These are phyloP conservation scores for Valencia hispanica DNA, from an alignment of 2,797 vertebrate species.

Conservation along the genomic window DNA sequence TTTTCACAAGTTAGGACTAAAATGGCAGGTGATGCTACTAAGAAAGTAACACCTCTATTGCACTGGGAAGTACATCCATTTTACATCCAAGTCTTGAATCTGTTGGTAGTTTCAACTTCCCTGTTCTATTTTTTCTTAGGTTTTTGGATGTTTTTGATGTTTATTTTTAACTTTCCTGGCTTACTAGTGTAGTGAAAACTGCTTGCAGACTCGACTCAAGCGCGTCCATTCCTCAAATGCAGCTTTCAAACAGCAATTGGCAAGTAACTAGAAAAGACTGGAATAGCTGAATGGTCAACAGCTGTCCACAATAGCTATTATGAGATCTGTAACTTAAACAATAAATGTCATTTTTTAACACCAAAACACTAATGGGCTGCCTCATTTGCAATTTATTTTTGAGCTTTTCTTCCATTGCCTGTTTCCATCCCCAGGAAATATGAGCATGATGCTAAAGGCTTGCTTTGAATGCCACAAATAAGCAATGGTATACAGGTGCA, in stretches of 20 bases:
- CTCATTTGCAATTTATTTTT: neutral
- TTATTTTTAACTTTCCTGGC: neutral
- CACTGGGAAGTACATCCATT: neutral
- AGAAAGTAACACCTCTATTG: conserved; percentile 8
- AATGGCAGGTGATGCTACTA: neutral
- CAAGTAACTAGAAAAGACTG: neutral
- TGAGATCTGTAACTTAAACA: neutral
- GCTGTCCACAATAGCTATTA: neutral
- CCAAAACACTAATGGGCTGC: neutral
- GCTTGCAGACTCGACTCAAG: neutral
- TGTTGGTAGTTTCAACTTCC: neutral
- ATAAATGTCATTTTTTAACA: neutral
- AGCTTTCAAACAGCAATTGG: neutral
- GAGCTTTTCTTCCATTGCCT: neutral
- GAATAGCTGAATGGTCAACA: neutral
- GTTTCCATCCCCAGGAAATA: too few relatives aligned
- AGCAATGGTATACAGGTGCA: too few relatives aligned
- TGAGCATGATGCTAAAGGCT: too few relatives aligned
- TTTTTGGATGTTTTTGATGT: neutral
- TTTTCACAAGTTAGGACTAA: neutral
- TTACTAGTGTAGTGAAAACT: neutral
- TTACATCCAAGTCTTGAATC: neutral
- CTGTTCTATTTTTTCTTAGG: neutral
- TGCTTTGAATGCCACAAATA: too few relatives aligned
- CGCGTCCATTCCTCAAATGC: neutral